A percentile compares a stretch with the other conserved stretches of the same genome.
Evolutionary conservation across 23 tunicate genomes (phyloP).

Genomic region (Diplosoma virens): DNA sequence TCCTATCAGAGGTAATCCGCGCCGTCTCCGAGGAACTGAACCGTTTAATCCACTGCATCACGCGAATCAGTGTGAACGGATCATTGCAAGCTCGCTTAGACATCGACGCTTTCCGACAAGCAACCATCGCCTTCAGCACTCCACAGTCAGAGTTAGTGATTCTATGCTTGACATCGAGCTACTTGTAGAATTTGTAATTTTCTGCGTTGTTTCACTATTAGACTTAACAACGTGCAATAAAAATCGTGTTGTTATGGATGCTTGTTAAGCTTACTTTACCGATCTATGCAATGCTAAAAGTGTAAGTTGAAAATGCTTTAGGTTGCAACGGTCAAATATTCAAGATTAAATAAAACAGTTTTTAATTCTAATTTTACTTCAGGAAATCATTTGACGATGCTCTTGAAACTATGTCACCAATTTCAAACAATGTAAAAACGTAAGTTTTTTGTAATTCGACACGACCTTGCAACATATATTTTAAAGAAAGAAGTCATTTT

Average conservation of each 20-base stretch:
- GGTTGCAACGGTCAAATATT: not conserved
- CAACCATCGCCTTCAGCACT: conserved; percentile 37
- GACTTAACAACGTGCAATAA: not conserved
- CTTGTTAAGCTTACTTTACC: too few species aligned
- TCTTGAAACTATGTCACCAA: conserved; percentile 31
- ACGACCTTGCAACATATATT: too few species aligned
- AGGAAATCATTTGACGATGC: conserved; percentile 57
- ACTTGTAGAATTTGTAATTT: not conserved
- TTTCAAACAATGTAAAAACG: conserved; percentile 18
- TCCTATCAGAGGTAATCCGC: conserved; percentile 46
- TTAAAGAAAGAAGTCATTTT: too few species aligned
- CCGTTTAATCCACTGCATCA: conserved; percentile 72
- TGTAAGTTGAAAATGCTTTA: not conserved
- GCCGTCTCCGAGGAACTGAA: conserved; percentile 68
- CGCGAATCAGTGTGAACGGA: conserved; percentile 63
- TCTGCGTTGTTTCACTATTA: not conserved
- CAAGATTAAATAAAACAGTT: not conserved
- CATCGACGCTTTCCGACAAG: conserved; percentile 62
- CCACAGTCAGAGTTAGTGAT: conserved; percentile 43
- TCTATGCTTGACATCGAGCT: not conserved
- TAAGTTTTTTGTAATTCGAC: not conserved
- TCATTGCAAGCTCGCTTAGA: conserved; percentile 73
- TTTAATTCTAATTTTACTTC: not conserved
- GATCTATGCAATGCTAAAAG: too few species aligned
- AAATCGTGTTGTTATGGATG: too few species aligned